These are phyloP conservation scores for Cosmopolites sordidus DNA, from an alignment of 2,888 invertebrate genomes.

Conservation along the genomic window DNA sequence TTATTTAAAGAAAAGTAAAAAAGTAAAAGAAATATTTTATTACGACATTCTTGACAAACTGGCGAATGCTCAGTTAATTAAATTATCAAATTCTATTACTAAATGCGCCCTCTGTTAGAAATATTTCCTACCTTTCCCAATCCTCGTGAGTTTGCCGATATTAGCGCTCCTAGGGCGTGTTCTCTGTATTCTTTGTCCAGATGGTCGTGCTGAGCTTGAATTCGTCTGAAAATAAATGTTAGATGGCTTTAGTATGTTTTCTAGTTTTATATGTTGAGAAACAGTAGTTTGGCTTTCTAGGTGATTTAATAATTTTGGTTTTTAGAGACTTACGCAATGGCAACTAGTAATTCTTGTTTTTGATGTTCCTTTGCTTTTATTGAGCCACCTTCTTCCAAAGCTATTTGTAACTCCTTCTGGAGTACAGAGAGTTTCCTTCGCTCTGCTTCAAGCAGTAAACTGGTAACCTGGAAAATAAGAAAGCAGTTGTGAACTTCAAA, in stretches of 20 bases:
- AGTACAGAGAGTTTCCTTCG: constrained; percentile 61
- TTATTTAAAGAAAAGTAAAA: no score
- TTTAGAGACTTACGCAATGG: constrained; percentile 56
- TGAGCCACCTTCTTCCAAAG: constrained; percentile 59
- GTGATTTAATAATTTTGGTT: neutral
- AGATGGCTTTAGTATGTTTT: constrained; percentile 28
- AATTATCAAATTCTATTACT: no score
- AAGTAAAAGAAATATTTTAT: no score
- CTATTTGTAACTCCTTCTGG: constrained; percentile 61
- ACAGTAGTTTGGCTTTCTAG: no score
- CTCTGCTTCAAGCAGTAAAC: constrained; percentile 64
- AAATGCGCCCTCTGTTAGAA: no score
- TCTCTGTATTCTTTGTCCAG: constrained; percentile 64
- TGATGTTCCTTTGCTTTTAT: constrained; percentile 63
- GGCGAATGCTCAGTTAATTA: no score
- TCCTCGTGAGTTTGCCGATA: constrained; percentile 58
- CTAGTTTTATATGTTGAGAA: no score
- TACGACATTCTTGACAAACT: no score
- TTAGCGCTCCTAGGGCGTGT: constrained; percentile 61
- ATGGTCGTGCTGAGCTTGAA: constrained; percentile 65
- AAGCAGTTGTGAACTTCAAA: no score
- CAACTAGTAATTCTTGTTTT: constrained; percentile 59
- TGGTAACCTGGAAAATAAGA: constrained; percentile 57
- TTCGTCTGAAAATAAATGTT: constrained; percentile 54
- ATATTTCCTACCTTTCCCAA: constrained; percentile 62